These are phyloP conservation scores for Trichechus manatus DNA, from an alignment of 2,113 vertebrate species.

Conservation along the genomic window DNA sequence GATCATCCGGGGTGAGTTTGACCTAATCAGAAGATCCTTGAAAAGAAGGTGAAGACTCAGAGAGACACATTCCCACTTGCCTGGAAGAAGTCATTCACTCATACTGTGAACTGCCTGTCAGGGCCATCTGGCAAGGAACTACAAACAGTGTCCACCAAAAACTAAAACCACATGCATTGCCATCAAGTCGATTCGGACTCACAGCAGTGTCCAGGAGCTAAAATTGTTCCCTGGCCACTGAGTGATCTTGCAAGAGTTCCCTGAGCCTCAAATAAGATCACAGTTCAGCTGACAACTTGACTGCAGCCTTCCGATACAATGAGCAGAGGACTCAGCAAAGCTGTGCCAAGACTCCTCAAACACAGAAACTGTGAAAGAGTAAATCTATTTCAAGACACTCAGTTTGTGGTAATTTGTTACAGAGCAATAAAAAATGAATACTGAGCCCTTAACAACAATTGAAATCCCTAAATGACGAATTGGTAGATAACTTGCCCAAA, in stretches of 20 bases:
- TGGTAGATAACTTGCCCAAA: neutral
- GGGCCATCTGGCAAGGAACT: rapidly evolving
- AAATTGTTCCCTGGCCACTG: neutral
- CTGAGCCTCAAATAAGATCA: neutral
- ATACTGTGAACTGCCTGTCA: neutral
- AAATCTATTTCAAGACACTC: neutral
- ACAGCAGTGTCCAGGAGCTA: rapidly evolving
- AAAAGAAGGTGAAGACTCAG: neutral
- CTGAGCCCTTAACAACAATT: neutral
- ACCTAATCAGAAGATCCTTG: neutral
- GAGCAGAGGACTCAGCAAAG: neutral
- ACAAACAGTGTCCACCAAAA: rapidly evolving
- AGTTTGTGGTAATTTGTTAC: neutral
- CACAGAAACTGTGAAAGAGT: neutral
- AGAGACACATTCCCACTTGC: rapidly evolving
- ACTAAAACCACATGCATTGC: neutral
- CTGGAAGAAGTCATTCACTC: neutral
- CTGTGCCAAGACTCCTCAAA: rapidly evolving
- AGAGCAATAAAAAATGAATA: neutral
- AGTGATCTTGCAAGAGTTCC: rapidly evolving
- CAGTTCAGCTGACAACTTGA: neutral
- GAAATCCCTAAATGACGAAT: neutral
- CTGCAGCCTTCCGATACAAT: neutral
- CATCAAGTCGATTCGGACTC: no score
- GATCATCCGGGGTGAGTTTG: rapidly evolving